These are phyloP conservation scores for Muscidifurax raptorellus DNA, from an alignment of 1,140 invertebrate genomes.

Conservation along the genomic window DNA sequence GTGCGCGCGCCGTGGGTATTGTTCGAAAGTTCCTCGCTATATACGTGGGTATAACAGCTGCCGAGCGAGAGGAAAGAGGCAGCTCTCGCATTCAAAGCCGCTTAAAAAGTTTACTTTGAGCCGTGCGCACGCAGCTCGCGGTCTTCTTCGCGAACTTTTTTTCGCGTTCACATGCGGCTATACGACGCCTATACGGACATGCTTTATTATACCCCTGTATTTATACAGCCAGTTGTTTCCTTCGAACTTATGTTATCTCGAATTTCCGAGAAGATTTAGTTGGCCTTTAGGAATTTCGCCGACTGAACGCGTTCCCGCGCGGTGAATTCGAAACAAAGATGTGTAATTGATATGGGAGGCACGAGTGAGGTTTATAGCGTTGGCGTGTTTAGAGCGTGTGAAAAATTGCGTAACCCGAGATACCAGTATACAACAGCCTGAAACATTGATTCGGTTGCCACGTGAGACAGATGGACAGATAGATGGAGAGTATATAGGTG, in stretches of 20 bases:
- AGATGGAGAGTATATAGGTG: too few relatives aligned
- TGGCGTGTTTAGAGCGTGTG: not conserved
- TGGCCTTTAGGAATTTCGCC: too few relatives aligned
- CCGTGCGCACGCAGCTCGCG: not conserved
- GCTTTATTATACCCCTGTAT: not conserved
- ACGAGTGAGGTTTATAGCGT: not conserved
- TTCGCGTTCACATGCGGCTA: not conserved
- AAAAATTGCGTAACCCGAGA: not conserved
- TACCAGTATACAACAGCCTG: not conserved
- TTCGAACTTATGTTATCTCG: not conserved
- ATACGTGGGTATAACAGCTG: not conserved
- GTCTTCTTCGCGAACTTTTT: not conserved
- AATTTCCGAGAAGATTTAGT: not conserved
- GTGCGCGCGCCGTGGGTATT: not conserved
- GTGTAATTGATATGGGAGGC: not conserved
- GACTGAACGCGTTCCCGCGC: too few relatives aligned
- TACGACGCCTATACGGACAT: not conserved
- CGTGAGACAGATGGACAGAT: too few relatives aligned
- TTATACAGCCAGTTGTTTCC: not conserved
- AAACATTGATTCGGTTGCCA: not conserved
- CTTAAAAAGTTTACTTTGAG: constrained; percentile 27
- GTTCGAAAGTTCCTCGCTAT: not conserved
- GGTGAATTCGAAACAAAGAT: not conserved
- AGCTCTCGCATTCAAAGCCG: constrained; percentile 20
- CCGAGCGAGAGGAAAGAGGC: not conserved